These are phyloP conservation scores for Abscondita cerata DNA, from an alignment of 2,888 invertebrate genomes.

Conservation along the genomic window DNA sequence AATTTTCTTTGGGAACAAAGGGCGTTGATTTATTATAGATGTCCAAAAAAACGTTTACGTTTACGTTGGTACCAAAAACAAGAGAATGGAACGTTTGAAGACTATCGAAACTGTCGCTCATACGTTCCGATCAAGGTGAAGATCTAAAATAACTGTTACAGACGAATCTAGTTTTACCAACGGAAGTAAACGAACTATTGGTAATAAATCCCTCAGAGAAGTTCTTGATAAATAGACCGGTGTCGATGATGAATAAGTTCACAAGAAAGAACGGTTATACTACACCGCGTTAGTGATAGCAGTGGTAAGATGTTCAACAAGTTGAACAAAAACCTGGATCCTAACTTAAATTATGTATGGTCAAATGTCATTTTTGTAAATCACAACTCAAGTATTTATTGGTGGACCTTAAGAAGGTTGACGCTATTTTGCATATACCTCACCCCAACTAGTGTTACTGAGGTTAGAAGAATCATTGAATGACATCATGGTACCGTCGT, in stretches of 20 bases:
- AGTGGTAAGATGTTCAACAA: constrained; percentile 69
- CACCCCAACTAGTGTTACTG: too few relatives aligned
- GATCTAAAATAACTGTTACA: constrained; percentile 63
- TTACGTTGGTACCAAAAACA: constrained; percentile 79
- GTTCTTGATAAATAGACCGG: constrained; percentile 76
- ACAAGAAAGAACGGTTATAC: constrained; percentile 68
- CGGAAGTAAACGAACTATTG: constrained; percentile 77
- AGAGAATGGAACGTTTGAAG: constrained; percentile 81
- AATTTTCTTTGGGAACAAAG: constrained; percentile 86
- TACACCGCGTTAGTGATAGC: constrained; percentile 76
- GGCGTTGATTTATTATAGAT: constrained; percentile 90
- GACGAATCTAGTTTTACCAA: constrained; percentile 69
- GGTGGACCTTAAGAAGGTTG: too few relatives aligned
- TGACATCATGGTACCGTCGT: too few relatives aligned
- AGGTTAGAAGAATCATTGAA: too few relatives aligned
- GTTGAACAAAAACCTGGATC: constrained; percentile 76
- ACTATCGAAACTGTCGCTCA: constrained; percentile 83
- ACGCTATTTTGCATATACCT: too few relatives aligned
- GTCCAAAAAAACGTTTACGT: constrained; percentile 77
- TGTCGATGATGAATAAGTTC: constrained; percentile 75
- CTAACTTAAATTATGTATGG: too few relatives aligned
- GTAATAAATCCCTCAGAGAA: constrained; percentile 67
- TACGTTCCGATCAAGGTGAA: constrained; percentile 87
- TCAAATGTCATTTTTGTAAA: too few relatives aligned
- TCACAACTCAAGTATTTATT: too few relatives aligned